Percentiles rank a stretch among this genome's conserved stretches.
phyloP scores from a whole-genome alignment of 2,113 vertebrate genomes.

The Noturus placidus region DNA sequence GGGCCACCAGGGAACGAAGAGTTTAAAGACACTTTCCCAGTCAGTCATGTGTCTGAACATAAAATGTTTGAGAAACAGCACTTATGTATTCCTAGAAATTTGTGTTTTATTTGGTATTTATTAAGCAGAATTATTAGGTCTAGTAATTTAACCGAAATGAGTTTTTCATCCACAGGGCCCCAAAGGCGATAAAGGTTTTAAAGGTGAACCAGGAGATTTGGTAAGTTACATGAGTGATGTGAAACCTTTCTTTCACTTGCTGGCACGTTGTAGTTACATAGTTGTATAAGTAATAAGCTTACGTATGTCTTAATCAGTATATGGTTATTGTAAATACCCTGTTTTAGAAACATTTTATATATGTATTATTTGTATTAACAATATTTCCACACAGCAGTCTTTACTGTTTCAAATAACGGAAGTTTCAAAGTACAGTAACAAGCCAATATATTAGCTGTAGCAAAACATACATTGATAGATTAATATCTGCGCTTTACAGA shows the following conservation, averaged over 20 bases:
- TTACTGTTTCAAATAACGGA: neutral
- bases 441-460: neutral
- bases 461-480: neutral
- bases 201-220: conserved; percentile 63
- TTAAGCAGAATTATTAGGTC: neutral
- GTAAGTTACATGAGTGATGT: conserved; percentile 51
- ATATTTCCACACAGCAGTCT: neutral
- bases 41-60: neutral
- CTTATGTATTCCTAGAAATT: neutral
- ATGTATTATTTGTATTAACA: neutral
- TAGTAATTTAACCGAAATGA: neutral
- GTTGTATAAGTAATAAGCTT: neutral
- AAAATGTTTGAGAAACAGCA: neutral
- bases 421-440: neutral
- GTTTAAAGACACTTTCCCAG: neutral
- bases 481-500: neutral
- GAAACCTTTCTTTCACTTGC: neutral
- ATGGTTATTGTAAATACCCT: neutral
- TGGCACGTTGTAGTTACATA: neutral
- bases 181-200: conserved; percentile 61
- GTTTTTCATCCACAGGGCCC: conserved; percentile 55
- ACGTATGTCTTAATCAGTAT: neutral
- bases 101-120: neutral
- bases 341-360: neutral
- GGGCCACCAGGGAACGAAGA: conserved; percentile 62